Percentiles rank a stretch among this genome's conserved stretches.
These are phyloP conservation scores for Paelopatides confundens DNA, from an alignment of 53 echinoderm and acorn worm species.

Conservation along the genomic window DNA sequence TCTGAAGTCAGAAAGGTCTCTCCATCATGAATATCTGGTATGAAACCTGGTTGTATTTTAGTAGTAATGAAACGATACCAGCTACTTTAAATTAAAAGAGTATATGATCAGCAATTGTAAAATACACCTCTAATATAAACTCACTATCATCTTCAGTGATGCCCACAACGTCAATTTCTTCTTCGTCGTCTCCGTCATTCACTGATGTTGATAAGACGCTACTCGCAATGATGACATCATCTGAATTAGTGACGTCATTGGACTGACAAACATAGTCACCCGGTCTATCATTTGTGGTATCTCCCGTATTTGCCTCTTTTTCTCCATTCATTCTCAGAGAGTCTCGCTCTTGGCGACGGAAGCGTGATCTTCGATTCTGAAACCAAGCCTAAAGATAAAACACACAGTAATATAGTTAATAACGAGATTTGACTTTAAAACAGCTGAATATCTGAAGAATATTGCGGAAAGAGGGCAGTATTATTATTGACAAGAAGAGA, in stretches of 20 bases:
- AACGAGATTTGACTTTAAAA: too few species aligned
- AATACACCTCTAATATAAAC: too few species aligned
- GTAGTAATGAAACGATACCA: background rate
- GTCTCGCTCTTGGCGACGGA: constrained; percentile 65
- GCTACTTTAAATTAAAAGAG: background rate
- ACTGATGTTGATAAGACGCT: background rate
- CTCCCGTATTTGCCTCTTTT: background rate
- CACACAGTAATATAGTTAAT: too few species aligned
- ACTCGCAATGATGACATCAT: background rate
- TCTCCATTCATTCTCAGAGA: background rate
- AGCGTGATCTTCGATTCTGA: constrained; percentile 88
- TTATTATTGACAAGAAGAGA: too few species aligned
- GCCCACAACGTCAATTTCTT: constrained; percentile 23
- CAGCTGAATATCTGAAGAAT: too few species aligned
- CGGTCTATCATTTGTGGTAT: background rate
- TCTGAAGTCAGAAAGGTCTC: too few species aligned
- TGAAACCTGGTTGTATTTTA: too few species aligned
- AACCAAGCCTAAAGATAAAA: constrained; percentile 82
- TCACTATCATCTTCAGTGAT: background rate
- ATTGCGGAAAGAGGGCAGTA: too few species aligned
- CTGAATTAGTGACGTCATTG: constrained; percentile 24
- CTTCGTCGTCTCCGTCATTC: background rate
- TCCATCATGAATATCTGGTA: too few species aligned
- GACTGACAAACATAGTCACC: background rate
- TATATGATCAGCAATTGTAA: too few species aligned